These are phyloP conservation scores for Epinotia bilunana DNA, from an alignment of 2,888 invertebrate species.

Conservation along the genomic window DNA sequence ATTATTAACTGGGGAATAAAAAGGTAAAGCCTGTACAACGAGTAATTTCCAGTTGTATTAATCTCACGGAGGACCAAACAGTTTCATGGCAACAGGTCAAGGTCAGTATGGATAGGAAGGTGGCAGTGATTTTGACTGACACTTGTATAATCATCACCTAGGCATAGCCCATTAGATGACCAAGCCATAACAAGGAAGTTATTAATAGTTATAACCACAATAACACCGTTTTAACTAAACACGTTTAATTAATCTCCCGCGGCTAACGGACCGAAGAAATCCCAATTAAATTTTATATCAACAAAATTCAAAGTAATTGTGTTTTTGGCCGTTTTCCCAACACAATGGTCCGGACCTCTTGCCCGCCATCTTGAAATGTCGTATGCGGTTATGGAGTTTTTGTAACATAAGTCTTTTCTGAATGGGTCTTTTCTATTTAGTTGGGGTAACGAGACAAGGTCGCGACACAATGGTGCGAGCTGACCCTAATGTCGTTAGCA, in stretches of 20 bases:
- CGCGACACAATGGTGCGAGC: conserved; percentile 29
- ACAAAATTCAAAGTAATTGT: conserved; percentile 26
- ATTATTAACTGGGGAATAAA: no score
- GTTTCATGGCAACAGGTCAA: no score
- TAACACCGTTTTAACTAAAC: conserved; percentile 11
- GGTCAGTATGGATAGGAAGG: background rate
- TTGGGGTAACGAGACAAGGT: conserved; percentile 26
- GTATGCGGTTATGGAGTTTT: background rate
- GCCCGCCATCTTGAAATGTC: background rate
- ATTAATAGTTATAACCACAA: conserved; percentile 3
- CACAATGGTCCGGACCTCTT: conserved; percentile 4
- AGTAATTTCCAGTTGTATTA: no score
- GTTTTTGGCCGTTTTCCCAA: conserved; percentile 26
- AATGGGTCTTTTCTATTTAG: background rate
- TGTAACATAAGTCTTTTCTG: background rate
- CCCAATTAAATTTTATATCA: conserved; percentile 36
- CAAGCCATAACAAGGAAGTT: conserved; percentile 15
- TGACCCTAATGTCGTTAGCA: conserved; percentile 34
- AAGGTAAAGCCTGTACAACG: no score
- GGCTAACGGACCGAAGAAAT: conserved; percentile 31
- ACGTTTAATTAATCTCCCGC: conserved; percentile 26
- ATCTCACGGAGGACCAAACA: background rate
- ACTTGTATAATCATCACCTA: background rate
- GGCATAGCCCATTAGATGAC: background rate
- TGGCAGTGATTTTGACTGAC: background rate